Conservation (phyloP, 2,888 invertebrate species). For the Xanthostigma xanthostigma region DNA sequence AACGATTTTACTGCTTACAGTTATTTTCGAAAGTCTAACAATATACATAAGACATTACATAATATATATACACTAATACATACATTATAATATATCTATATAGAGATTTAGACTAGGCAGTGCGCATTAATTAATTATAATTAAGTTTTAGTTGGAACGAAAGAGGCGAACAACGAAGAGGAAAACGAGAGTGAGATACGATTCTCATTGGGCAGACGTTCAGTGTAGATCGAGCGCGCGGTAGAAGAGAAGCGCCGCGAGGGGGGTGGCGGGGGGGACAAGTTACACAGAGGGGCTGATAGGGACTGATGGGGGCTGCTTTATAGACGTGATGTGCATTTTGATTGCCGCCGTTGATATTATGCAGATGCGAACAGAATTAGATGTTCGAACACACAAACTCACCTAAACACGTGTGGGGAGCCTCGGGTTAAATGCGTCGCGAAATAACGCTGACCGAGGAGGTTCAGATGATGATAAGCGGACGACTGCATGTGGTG, state of each 20-base stretch:
- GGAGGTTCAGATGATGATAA: too few relatives aligned
- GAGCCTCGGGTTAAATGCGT: too few relatives aligned
- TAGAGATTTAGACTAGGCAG: conserved; percentile 37
- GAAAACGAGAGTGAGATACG: neutral
- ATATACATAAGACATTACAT: too few relatives aligned
- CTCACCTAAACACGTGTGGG: too few relatives aligned
- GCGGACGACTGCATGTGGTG: too few relatives aligned
- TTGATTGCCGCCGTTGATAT: conserved; percentile 27
- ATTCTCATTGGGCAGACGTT: conserved; percentile 14
- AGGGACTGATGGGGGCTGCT: conserved; percentile 6
- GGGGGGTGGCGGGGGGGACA: conserved; percentile 36
- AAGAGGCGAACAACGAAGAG: neutral
- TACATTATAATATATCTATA: conserved; percentile 13
- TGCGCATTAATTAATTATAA: conserved; percentile 69
- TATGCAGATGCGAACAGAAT: conserved; percentile 21
- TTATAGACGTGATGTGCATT: conserved; percentile 27
- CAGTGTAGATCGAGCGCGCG: conserved; percentile 24
- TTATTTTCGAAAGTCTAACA: too few relatives aligned
- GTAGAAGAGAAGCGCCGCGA: conserved; percentile 23
- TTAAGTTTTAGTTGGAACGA: conserved; percentile 57
- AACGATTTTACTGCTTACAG: neutral
- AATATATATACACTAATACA: neutral
- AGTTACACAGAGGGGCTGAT: conserved; percentile 20
- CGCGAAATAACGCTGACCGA: too few relatives aligned
- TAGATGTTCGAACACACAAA: neutral